Evolutionary conservation across 2,797 vertebrate genomes (phyloP).

Genomic region (Threskiornis aethiopicus): DNA sequence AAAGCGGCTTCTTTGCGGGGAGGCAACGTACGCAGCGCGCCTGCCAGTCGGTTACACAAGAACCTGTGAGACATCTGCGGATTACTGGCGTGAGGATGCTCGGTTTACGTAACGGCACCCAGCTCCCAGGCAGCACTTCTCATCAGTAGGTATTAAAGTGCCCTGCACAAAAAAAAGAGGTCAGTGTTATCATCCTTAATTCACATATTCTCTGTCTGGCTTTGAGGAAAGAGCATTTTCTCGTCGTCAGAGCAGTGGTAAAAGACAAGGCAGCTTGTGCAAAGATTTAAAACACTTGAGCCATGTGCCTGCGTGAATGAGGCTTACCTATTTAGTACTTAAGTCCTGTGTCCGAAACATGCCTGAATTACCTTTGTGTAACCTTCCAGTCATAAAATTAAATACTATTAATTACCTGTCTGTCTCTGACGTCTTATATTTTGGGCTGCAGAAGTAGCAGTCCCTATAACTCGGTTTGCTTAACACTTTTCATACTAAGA

Average conservation of each 20-base stretch:
- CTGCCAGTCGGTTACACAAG: neutral
- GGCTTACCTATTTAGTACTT: neutral
- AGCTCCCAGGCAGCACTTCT: neutral
- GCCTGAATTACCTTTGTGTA: neutral
- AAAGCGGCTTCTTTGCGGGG: neutral
- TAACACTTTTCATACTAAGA: neutral
- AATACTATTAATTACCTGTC: neutral
- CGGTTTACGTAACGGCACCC: neutral
- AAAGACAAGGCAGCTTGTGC: neutral
- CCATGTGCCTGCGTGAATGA: neutral
- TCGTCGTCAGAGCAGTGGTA: neutral
- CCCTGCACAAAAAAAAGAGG: neutral
- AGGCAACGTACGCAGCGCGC: neutral
- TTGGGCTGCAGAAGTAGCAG: neutral
- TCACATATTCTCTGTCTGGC: neutral
- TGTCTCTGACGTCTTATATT: neutral
- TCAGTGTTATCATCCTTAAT: neutral
- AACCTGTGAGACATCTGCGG: neutral
- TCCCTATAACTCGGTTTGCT: neutral
- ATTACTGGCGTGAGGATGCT: neutral
- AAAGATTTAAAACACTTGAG: neutral
- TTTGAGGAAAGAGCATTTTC: neutral
- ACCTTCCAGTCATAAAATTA: neutral
- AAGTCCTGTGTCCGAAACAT: neutral
- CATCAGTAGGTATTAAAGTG: neutral